These are phyloP conservation scores for Myopa testacea DNA, from an alignment of 2,888 invertebrate genomes.

Conservation along the genomic window DNA sequence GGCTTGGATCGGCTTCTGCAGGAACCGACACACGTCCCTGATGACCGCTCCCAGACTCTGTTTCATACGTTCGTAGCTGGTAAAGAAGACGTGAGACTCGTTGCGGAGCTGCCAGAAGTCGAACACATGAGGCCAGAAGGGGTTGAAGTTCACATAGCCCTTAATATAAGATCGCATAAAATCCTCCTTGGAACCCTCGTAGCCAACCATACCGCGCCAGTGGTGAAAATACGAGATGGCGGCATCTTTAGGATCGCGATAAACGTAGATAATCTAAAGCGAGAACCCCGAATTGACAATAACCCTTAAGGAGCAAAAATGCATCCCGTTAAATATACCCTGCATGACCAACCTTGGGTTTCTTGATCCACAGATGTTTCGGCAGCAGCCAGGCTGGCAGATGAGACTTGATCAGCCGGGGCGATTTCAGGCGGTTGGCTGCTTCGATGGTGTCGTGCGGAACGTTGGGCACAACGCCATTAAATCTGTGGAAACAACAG, in stretches of 20 bases:
- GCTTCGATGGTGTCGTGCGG: conserved; percentile 60
- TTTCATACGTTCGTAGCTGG: conserved; percentile 65
- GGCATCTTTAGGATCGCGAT: conserved; percentile 87
- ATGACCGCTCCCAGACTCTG: conserved; percentile 56
- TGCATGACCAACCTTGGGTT: conserved; percentile 55
- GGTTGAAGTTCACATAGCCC: conserved; percentile 61
- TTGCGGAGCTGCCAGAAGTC: conserved; percentile 65
- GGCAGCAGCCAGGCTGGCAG: conserved; percentile 62
- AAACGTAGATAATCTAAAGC: conserved; percentile 79
- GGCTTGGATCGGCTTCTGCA: conserved; percentile 49
- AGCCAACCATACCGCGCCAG: conserved; percentile 63
- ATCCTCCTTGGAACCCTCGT: conserved; percentile 60
- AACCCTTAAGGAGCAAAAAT: not conserved
- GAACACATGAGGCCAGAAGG: conserved; percentile 63
- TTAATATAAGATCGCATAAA: conserved; percentile 63
- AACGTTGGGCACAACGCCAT: conserved; percentile 63
- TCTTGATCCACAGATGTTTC: conserved; percentile 61
- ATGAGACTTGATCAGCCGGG: conserved; percentile 64
- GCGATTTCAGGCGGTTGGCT: conserved; percentile 56
- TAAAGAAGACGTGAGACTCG: conserved; percentile 59
- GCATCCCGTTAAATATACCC: no score
- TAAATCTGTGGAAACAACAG: conserved; percentile 53
- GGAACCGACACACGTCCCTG: conserved; percentile 56
- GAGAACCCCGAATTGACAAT: not conserved
- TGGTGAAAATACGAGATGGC: conserved; percentile 84